Evolutionary conservation across 2,888 invertebrate species (phyloP), one percentile per base, ranked within the genome.

Genomic region (Drosophila mercatorum): DNA sequence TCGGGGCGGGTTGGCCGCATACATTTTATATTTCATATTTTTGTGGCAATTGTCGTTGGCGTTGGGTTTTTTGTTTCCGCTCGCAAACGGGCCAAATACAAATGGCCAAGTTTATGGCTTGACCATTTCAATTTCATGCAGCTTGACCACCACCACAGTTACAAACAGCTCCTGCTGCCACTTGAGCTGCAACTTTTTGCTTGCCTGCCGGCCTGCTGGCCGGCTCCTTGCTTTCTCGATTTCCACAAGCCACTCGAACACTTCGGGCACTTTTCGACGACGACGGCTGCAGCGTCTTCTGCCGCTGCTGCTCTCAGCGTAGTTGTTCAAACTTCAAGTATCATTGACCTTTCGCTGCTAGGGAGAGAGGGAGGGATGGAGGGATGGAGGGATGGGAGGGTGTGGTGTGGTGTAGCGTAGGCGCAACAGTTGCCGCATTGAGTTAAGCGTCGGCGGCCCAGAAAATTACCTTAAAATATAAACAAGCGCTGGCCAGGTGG

Each of bases 101-200:
- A 83, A 83, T 88, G 89, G 87, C 78, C 83, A 83, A 86, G 83
- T 84, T 89, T 89, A 84, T 89, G 87, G 73, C 72, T 69, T 68
- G 84, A 71, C 81, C 87, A 89, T 84, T 84, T 89, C 89, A 89
- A 84, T 84, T 89, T 84, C 84, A 84, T 87, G 89, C 87, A 87
- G 81, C 87, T 84, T 89, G 83, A 89, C 83, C 89, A 78, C 17
- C 17, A 17, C 17, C 17, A 17, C 17, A 17, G 17, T 17, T 17
- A 17, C 17, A 17, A 17, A 17, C 75, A 75, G 75, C 7, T 7
- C 11, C 34, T 10, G 17, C 49, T 22, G 46, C 56, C 60, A 75
- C 84, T 83, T 65, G 65, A 81, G 76, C 68, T 57, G 52, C 51
- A 72, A 81, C 82, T 73, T 68, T 80, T 64, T 59, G 65, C 71